Base-by-base conservation (phyloP, 2,888 invertebrate species). In the Cataglyphis albicans region DNA sequence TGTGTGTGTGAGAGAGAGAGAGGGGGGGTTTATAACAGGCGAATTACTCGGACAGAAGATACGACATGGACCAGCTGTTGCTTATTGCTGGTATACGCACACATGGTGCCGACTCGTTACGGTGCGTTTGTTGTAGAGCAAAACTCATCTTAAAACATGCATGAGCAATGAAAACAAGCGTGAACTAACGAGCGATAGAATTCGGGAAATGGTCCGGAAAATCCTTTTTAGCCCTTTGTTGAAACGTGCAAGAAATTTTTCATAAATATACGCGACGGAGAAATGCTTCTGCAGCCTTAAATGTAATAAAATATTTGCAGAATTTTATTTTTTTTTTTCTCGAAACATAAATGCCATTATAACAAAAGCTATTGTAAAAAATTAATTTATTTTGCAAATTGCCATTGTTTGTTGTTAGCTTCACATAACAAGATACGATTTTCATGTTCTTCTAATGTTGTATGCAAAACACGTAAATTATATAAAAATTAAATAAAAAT, bases 181-280 rank as follows among this genome's bases (percentile, higher is more conserved):
- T 84, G 55, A 44, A 25, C 88, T 89, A 89, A 89, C 89, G 88
- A 89, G 84, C 72, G 74, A 87, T 83, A 75, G 84, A 84, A 82
- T 67, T 78, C 21, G 48, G 21, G 52, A 57, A 82, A 59, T 25
- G 10, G 32, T 65, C 29, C 29, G 18, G 70, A 35, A n/a, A 41
- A 70, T 44, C 18, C 18, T 35, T 52, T n/a, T 41, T 44, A 7
- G 12, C 3, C 0, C 6, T 59, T 61, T 44, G 12, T 21, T 12
- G 32, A 57, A 41, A 7, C 1, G 32, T 5, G 18, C 21, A 44
- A 78, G 21, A 59, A 78, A 70, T 57, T 29, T 65, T 29, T n/a
- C 25, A 55, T 59, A 67, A 76, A 57, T 76, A 68, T 32, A 18
- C 44, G 44, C 18, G 10, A 18, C 29, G 32, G 41, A 57, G 38